phyloP scores from a whole-genome alignment of 2,888 invertebrate species.

The Serripes groenlandicus region DNA sequence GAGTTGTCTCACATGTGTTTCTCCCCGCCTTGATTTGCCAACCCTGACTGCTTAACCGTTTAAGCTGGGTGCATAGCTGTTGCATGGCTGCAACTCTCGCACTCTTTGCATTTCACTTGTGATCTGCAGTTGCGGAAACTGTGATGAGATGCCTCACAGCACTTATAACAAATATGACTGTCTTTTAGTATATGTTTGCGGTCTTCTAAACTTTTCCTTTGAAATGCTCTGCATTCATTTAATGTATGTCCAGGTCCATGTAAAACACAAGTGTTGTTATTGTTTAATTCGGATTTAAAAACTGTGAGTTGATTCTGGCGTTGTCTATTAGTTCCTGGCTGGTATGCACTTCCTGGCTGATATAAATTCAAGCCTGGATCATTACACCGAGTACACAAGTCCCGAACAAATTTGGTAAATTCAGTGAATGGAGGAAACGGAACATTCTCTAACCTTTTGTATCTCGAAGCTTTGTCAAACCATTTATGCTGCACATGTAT shows the following conservation, averaged over 20 bases:
- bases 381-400: background rate
- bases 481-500: slow-evolving; percentile 16
- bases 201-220: too few relatives aligned
- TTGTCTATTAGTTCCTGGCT: background rate
- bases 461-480: background rate
- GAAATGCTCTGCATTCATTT: background rate
- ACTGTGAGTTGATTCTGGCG: slow-evolving; percentile 1
- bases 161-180: background rate
- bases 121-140: background rate
- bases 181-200: too few relatives aligned
- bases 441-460: background rate
- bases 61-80: background rate
- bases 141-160: background rate
- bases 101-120: background rate
- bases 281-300: background rate
- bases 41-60: background rate
- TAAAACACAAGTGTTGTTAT: background rate
- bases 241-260: background rate
- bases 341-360: background rate
- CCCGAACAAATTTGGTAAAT: background rate
- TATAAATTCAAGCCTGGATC: background rate
- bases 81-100: background rate
- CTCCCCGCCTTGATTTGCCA: background rate
- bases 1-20: background rate
- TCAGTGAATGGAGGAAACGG: background rate